Conservation (phyloP, 2,113 vertebrate species). For the Dipodomys spectabilis region DNA sequence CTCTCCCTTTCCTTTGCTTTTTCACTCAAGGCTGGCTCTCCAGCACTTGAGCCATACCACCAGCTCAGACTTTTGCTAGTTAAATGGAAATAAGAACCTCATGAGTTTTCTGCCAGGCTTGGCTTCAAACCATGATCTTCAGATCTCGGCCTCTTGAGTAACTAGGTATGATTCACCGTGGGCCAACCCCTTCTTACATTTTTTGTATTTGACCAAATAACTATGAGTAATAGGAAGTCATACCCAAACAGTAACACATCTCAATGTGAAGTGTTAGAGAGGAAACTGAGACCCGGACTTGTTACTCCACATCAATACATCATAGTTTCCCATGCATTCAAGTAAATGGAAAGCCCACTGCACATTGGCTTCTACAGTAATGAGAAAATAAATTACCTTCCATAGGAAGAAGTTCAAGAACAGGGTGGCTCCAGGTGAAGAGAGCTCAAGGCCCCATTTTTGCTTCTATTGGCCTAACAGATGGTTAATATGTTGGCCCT, state of each 20-base stretch:
- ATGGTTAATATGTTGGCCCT: neutral
- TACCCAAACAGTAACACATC: neutral
- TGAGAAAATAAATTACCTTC: neutral
- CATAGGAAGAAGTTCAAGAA: neutral
- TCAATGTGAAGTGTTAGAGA: neutral
- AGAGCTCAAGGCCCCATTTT: neutral
- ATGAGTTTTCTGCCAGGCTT: too few relatives aligned
- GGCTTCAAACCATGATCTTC: too few relatives aligned
- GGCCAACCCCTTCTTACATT: neutral
- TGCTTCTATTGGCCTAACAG: neutral
- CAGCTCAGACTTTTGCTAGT: too few relatives aligned
- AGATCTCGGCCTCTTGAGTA: too few relatives aligned
- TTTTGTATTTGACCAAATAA: neutral
- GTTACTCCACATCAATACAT: neutral
- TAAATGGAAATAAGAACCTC: too few relatives aligned
- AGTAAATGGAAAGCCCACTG: neutral
- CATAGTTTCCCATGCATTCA: neutral
- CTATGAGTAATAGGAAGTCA: neutral
- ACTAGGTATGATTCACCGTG: neutral
- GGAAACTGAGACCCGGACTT: neutral
- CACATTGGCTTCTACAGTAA: neutral
- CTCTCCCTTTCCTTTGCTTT: too few relatives aligned
- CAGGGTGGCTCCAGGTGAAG: neutral
- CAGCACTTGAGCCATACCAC: too few relatives aligned
- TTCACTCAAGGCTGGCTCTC: too few relatives aligned